These are phyloP conservation scores for Synergus laeviventris DNA, from an alignment of 2,888 invertebrate genomes.

Conservation along the genomic window DNA sequence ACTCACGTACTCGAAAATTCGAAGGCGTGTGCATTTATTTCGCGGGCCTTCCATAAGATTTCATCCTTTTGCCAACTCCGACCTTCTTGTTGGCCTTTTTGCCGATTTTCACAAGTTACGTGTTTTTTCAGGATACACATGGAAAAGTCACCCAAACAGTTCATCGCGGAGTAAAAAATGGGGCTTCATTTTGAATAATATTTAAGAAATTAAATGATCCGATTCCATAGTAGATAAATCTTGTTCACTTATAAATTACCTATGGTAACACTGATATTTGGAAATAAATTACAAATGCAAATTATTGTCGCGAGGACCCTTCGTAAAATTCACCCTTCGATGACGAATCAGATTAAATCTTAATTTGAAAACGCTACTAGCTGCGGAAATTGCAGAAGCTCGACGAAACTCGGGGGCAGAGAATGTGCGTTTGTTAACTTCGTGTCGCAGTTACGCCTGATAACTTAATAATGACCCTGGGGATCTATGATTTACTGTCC, in stretches of 20 bases:
- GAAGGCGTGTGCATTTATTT: slow-evolving; percentile 64
- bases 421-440: slow-evolving; percentile 42
- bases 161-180: background rate
- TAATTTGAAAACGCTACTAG: slow-evolving; percentile 59
- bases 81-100: slow-evolving; percentile 39
- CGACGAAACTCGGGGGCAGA: slow-evolving; percentile 47
- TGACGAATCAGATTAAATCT: slow-evolving; percentile 60
- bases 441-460: slow-evolving; percentile 46
- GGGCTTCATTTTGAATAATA: background rate
- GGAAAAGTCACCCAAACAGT: background rate
- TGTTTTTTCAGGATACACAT: slow-evolving; percentile 25
- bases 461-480: slow-evolving; percentile 59
- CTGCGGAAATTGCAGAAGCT: slow-evolving; percentile 59
- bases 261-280: slow-evolving; percentile 10
- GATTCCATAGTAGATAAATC: background rate
- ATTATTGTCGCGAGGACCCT: slow-evolving; percentile 40
- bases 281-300: slow-evolving; percentile 38
- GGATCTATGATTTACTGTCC: slow-evolving; percentile 56
- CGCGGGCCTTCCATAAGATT: slow-evolving; percentile 60
- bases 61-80: slow-evolving; percentile 52
- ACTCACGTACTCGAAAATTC: slow-evolving; percentile 60
- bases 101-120: slow-evolving; percentile 29
- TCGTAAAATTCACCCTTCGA: slow-evolving; percentile 43
- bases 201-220: background rate
- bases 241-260: background rate